Conservation (phyloP, 35 echinoderm and acorn worm genomes). For the Lytechinus pictus region DNA sequence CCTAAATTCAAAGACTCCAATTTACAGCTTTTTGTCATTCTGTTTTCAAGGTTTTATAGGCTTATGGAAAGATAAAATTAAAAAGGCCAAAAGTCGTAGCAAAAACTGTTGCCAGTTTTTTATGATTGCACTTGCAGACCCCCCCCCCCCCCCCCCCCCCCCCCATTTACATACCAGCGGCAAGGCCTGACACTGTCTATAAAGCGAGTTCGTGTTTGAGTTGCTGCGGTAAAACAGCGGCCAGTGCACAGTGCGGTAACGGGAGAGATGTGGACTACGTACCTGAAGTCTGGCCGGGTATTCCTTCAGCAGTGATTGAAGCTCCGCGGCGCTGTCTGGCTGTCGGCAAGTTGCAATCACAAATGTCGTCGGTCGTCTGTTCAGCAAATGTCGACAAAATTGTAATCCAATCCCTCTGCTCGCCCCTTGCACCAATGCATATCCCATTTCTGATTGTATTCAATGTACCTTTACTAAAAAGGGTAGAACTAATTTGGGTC, state of each 20-base stretch:
- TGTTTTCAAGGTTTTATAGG: too few species aligned
- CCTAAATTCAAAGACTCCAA: too few species aligned
- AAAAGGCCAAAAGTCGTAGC: too few species aligned
- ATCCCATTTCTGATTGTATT: constrained; percentile 15
- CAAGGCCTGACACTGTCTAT: too few species aligned
- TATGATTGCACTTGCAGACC: too few species aligned
- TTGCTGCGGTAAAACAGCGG: neutral
- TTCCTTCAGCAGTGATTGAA: constrained; percentile 18
- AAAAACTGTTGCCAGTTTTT: too few species aligned
- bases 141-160: too few species aligned
- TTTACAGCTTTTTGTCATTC: too few species aligned
- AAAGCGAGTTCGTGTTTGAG: too few species aligned
- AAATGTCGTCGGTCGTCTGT: constrained; percentile 1
- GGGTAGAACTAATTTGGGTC: neutral
- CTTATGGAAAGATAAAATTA: too few species aligned
- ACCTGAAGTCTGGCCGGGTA: neutral
- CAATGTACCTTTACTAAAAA: neutral
- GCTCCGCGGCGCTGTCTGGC: constrained; percentile 54
- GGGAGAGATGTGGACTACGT: neutral
- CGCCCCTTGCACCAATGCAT: constrained; percentile 74
- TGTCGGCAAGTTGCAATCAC: constrained; percentile 79
- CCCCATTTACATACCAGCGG: too few species aligned
- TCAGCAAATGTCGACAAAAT: constrained; percentile 72
- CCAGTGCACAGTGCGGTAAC: neutral
- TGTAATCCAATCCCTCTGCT: constrained; percentile 86